Base-by-base conservation (phyloP, 2,888 invertebrate species). In the Sarcophaga variegata region DNA sequence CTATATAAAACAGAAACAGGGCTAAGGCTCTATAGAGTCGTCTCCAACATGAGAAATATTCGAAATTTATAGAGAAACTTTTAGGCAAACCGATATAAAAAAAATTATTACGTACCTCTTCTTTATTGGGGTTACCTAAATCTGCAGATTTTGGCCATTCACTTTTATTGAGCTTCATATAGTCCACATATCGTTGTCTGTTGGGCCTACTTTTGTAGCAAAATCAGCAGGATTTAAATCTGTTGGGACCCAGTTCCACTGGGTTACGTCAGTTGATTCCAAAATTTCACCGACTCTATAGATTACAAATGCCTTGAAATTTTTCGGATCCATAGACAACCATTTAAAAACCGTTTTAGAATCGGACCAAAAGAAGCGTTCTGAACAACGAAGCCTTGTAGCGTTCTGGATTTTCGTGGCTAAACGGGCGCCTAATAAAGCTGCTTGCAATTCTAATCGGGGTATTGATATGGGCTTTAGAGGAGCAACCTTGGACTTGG, bases 201-300 rank as follows among this genome's bases (percentile, higher is more conserved):
- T 12, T 14, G 59, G 27, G 2, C 63, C 45, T n/a, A 76, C 60
- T 27, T 88, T 87, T 37, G 88, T 88, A 0, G 85, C 87, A 3
- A 81, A 63, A 17, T 89, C 89, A 0, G 85, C 88, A 12, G 83
- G 79, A 60, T 88, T 88, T 22, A 63, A 64, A 63, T 85, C 88
- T n/a, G 89, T 88, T 1, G 88, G 83, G 12, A 86, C 80, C 84
- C 83, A 86, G 17, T 67, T 62, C 85, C 84, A 85, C 27, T 86
- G 82, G 2, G 22, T 75, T 22, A 78, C 6, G 22, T 85, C 87
- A 49, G 87, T 75, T 3, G 71, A 20, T 63, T 89, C 88, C 17
- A 85, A 22, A n/a, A 88, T 79, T 54, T 87, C 87, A 1, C 81
- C 85, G 5, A 87, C 81, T 17, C 88, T 62, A 71, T 78, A 71